Evolutionary conservation across 2,113 vertebrate genomes (phyloP).

Genomic region (Platysternon megacephalum): DNA sequence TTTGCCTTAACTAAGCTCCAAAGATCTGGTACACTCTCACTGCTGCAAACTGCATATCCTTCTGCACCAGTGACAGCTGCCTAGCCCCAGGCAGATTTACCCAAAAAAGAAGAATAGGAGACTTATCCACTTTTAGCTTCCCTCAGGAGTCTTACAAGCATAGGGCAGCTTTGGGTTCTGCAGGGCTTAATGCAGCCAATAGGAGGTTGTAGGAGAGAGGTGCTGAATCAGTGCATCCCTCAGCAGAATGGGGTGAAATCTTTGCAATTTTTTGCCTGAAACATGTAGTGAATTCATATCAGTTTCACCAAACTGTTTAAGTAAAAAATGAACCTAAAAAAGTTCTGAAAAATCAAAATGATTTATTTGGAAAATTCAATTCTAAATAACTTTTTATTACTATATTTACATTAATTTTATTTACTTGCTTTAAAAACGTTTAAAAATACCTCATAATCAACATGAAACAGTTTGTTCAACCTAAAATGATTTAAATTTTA

Average conservation of each 20-base stretch:
- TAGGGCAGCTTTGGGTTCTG: not conserved
- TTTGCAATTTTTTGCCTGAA: not conserved
- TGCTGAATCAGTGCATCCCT: not conserved
- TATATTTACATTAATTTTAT: not conserved
- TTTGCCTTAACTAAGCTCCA: not conserved
- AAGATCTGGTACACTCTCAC: not conserved
- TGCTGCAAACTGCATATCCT: not conserved
- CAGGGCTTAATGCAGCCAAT: not conserved
- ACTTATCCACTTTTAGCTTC: rapidly evolving
- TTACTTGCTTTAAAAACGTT: not conserved
- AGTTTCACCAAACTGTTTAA: not conserved
- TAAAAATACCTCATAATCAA: not conserved
- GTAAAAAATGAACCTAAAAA: not conserved
- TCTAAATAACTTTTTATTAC: not conserved
- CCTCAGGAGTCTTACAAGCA: not conserved
- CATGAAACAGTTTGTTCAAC: not conserved
- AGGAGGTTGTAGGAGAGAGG: not conserved
- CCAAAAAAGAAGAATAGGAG: not conserved
- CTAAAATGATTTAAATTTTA: not conserved
- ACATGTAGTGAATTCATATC: not conserved
- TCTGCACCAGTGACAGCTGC: not conserved
- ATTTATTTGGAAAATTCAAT: not conserved
- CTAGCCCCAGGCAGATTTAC: not conserved
- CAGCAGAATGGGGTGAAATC: rapidly evolving
- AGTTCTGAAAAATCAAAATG: not conserved